Evolutionary conservation across 2,888 invertebrate species (phyloP).

Genomic region (Lymantria dispar): DNA sequence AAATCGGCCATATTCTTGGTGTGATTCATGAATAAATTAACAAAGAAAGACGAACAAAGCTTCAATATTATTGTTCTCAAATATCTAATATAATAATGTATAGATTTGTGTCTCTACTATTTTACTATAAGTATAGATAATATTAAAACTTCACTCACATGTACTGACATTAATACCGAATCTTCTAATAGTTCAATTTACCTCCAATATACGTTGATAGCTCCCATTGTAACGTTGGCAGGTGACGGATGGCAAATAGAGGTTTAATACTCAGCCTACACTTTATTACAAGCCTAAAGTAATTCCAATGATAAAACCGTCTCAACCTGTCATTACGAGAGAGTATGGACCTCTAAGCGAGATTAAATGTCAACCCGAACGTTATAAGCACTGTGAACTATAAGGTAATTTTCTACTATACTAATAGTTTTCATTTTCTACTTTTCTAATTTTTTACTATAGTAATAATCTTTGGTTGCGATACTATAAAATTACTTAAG

Average conservation of each 20-base stretch:
- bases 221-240: conserved; percentile 36
- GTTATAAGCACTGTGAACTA: not conserved
- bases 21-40: too few species aligned
- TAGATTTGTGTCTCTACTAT: too few species aligned
- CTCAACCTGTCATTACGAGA: conserved; percentile 38
- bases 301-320: conserved; percentile 58
- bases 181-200: conserved; percentile 32
- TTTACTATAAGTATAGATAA: too few species aligned
- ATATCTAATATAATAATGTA: too few species aligned
- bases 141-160: too few species aligned
- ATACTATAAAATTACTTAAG: too few species aligned
- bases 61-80: too few species aligned
- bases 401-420: not conserved
- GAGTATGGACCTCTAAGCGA: conserved; percentile 20
- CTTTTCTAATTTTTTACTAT: not conserved
- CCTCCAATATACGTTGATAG: conserved; percentile 34
- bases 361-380: conserved; percentile 11
- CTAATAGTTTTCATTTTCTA: not conserved
- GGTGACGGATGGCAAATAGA: conserved; percentile 48
- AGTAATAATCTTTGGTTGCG: too few species aligned
- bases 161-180: too few species aligned
- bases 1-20: too few species aligned
- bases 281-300: conserved; percentile 53
- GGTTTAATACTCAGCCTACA: conserved; percentile 49
- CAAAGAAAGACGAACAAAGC: too few species aligned